Evolutionary conservation across 2,797 vertebrate genomes (phyloP), one percentile per base, ranked within the genome.

Genomic region (Pelochelys cantorii): DNA sequence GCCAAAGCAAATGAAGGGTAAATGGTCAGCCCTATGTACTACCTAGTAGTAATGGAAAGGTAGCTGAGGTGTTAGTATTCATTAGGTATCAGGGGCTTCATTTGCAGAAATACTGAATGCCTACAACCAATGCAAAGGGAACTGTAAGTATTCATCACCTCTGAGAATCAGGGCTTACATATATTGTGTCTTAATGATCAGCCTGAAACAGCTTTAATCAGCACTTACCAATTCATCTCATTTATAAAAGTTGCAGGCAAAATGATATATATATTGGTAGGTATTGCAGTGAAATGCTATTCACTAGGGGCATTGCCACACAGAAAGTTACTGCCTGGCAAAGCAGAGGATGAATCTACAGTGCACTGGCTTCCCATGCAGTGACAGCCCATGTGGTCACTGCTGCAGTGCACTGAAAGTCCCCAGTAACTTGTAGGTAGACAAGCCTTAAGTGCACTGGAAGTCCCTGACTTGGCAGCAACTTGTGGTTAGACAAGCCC

Each of bases 1-100:
- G 82, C 75, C 81, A 94, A 92, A 93, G 57, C 83, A 94, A 86
- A 11, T 18, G 77, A 56, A 87, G 31, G 14, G 25, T 34, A 90
- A 31, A 80, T 90, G n/a, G 22, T 27, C 31, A 79, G 65, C 37
- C 60, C 78, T 83, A 37, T 29, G 31, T 78, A 83, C 80, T 31
- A 68, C 3, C n/a, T 87, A 65, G 17, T 1, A 2, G 77, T 88
- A 87, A 85, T 15, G 14, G 84, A 87, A 87, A 87, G 27, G 29
- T 54, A 90, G 89, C 20, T 11, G 18, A 91, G 89, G 79, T 71
- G 34, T 91, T 57, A 60, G 2, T 74, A 74, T 3, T 22, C 8
- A 18, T 65, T 52, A 12, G 3, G n/a, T 83, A 85, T 17, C 23
- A 92, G 53, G 86, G 85, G 79, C 85, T 37, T 85, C 1, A 0